Base-by-base conservation (phyloP, 2,797 vertebrate genomes). In the Philypnodon macrostomus region DNA sequence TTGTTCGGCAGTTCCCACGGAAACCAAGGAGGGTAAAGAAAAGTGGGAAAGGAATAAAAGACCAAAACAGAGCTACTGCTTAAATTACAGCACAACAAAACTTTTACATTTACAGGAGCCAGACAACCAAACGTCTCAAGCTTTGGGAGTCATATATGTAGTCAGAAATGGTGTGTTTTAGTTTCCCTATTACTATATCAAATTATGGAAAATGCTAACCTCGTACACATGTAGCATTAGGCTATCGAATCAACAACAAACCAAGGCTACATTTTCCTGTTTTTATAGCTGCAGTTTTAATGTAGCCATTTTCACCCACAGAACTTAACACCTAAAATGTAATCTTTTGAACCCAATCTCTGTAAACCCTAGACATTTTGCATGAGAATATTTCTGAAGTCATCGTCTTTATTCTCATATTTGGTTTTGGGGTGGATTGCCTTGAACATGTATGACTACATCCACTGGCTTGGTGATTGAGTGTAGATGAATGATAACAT, bases 1-100 rank as follows among this genome's bases (percentile, higher is more conserved):
- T 82, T 85, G 79, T 85, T 70, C 62, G 30, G 54, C 35, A 24
- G 65, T 81, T 83, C 58, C 80, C 80, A 75, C 47, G 23, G 77
- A 63, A 70, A 82, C 83, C 46, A 37, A 66, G 73, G 70, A 66
- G 38, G 55, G 58, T 65, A 56, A 70, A 37, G 44, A 53, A 71
- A 44, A 53, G 47, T 49, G 33, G 34, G 52, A 23, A 45, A 37
- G 15, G 7, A 44, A 14, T 19, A 12, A 17, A 42, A 34, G 32
- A 39, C 1, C 9, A 51, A 31, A 41, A 29, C 3, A 44, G 1
- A 19, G 47, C 36, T n/a, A 29, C 13, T 53, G 52, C 57, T 65
- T 23, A 40, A 17, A 41, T 66, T 77, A 52, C 66, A 16, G 16
- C 53, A 48, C 24, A 47, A 61, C 53, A 73, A 70, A 34, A 35